Evolutionary conservation across 2,888 invertebrate genomes (phyloP).

Genomic region (Ophioninae sp.): DNA sequence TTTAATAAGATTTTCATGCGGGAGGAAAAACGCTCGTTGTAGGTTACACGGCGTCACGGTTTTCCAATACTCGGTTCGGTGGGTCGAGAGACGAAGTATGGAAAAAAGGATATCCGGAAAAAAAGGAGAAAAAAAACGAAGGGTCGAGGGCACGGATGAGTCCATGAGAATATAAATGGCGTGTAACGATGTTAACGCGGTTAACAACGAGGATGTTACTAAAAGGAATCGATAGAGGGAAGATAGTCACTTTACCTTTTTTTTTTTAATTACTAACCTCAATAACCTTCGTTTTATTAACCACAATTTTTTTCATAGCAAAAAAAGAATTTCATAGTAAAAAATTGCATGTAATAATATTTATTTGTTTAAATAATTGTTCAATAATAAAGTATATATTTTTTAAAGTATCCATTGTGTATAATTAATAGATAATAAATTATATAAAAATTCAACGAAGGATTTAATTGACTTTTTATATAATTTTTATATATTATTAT

Average conservation of each 20-base stretch:
- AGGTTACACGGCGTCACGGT: constrained; percentile 58
- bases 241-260: constrained; percentile 24
- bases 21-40: constrained; percentile 50
- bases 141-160: background rate
- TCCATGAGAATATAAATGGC: constrained; percentile 51
- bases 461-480: too few species aligned
- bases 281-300: too few species aligned
- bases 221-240: constrained; percentile 33
- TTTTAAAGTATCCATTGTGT: too few species aligned
- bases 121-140: constrained; percentile 5
- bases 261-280: constrained; percentile 9
- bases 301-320: too few species aligned
- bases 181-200: constrained; percentile 55
- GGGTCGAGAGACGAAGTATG: constrained; percentile 34
- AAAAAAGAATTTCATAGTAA: too few species aligned
- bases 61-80: constrained; percentile 57
- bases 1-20: constrained; percentile 65
- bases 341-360: too few species aligned
- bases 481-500: too few species aligned
- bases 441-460: too few species aligned
- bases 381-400: too few species aligned
- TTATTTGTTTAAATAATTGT: too few species aligned
- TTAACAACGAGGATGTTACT: constrained; percentile 50
- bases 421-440: too few species aligned
- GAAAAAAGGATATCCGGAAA: constrained; percentile 15